Conservation (phyloP, 2,113 vertebrate species). For the Charadrius vociferus region DNA sequence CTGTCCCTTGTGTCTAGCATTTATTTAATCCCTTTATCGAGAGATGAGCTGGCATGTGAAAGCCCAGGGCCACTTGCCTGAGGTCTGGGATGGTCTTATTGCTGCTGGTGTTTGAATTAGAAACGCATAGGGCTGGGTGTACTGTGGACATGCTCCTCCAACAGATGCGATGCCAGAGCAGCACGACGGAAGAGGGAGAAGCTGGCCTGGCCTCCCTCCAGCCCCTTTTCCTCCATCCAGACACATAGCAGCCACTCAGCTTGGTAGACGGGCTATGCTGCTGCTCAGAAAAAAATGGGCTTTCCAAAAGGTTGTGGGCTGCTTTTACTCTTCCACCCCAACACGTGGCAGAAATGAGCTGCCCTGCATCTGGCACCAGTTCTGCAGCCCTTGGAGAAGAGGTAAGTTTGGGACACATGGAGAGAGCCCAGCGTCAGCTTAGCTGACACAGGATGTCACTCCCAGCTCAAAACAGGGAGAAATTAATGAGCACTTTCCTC, state of each 20-base stretch:
- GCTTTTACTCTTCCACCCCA: background rate
- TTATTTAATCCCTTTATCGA: background rate
- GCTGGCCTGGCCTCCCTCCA: background rate
- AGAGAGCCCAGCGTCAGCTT: background rate
- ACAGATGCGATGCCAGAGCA: background rate
- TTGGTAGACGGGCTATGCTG: fast-evolving
- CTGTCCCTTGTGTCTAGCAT: background rate
- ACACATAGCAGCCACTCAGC: background rate
- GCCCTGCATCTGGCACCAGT: background rate
- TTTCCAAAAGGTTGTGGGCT: background rate
- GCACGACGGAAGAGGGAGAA: background rate
- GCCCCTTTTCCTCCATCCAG: background rate
- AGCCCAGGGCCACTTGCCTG: background rate
- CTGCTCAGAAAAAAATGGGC: background rate
- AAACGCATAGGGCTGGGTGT: background rate
- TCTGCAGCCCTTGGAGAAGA: background rate
- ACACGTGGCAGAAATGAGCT: background rate
- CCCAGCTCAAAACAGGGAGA: background rate
- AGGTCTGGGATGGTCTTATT: background rate
- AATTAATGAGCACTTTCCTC: background rate
- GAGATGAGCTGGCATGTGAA: background rate
- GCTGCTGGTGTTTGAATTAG: background rate
- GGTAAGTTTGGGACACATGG: background rate
- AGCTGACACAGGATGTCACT: background rate
- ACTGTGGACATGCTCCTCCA: fast-evolving